Evolutionary conservation across 1,140 invertebrate species (phyloP).

Genomic region (Brachionus rubens): DNA sequence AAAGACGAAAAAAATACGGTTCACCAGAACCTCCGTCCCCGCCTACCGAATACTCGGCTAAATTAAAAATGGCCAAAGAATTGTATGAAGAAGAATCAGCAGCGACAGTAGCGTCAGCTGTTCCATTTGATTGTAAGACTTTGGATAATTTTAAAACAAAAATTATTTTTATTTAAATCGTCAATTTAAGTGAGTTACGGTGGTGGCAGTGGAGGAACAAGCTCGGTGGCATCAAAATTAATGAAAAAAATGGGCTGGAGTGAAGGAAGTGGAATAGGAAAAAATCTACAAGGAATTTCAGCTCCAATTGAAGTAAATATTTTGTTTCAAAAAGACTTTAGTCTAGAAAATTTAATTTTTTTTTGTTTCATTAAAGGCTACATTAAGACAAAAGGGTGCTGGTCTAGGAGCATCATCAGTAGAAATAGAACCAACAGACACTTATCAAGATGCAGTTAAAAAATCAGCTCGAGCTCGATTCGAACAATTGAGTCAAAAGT

Average conservation of each 20-base stretch:
- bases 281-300: constrained; percentile 84
- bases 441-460: constrained; percentile 84
- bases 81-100: not conserved
- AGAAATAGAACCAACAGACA: constrained; percentile 74
- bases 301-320: constrained; percentile 78
- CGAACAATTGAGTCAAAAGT: constrained; percentile 9
- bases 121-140: not conserved
- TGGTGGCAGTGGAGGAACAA: not conserved
- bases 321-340: not conserved
- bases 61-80: constrained; percentile 48
- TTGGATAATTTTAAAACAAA: too few species aligned
- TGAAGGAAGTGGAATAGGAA: constrained; percentile 88
- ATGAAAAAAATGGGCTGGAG: constrained; percentile 98
- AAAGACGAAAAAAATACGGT: constrained; percentile 87
- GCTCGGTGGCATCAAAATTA: constrained; percentile 64
- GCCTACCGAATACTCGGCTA: not conserved
- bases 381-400: constrained; percentile 52
- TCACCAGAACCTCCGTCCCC: constrained; percentile 71
- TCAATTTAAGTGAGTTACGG: too few species aligned
- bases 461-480: constrained; percentile 65
- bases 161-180: too few species aligned
- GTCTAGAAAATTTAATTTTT: not conserved
- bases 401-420: constrained; percentile 66
- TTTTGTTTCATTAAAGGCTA: constrained; percentile 51
- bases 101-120: not conserved